Evolutionary conservation across 2,113 vertebrate species (phyloP), one percentile per base, ranked within the genome.

Genomic region (Lasiurus cinereus): DNA sequence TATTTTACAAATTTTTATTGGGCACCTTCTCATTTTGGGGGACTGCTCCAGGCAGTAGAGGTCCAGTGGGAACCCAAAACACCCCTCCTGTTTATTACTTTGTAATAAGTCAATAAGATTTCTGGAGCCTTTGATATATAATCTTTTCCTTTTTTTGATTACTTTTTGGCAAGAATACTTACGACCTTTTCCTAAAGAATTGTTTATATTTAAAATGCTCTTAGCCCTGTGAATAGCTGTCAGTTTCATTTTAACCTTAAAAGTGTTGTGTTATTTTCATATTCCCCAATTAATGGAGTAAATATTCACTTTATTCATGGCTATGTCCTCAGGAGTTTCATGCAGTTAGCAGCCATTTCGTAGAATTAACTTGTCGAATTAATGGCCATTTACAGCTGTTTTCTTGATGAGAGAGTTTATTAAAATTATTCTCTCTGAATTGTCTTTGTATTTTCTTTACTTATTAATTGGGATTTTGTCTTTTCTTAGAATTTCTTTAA

Each of bases 181-280:
- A 1, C 94, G 9, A 79, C 9, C 8, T 2, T 77, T 66, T 73
- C 11, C 10, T 62, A 27, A 83, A 85, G 7, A 62, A 16, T 80
- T 16, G 4, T 67, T 94, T 78, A 4, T 29, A 72, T 74, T 92
- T 66, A 27, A 94, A 95, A 52, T 93, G 10, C 48, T 88, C 1
- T 46, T 31, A 59, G 19, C 14, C 64, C 3, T 33, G 13, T 52
- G 21, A 69, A 73, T 78, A 69, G 33, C 4, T 82, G 54, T 19
- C 31, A 36, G 14, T 82, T 85, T 93, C 12, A 86, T 52, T 94
- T 94, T 78, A 84, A 94, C 0, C 7, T 86, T 69, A 56, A 48
- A 90, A 36, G 8, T 80, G 10, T 92, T 89, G 22, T 18, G 56
- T 64, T 13, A 82, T 77, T 95, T 95, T 93, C 69, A 29, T 82